phyloP scores from a whole-genome alignment of 2,888 invertebrate species.

The Diaprepes abbreviatus region DNA sequence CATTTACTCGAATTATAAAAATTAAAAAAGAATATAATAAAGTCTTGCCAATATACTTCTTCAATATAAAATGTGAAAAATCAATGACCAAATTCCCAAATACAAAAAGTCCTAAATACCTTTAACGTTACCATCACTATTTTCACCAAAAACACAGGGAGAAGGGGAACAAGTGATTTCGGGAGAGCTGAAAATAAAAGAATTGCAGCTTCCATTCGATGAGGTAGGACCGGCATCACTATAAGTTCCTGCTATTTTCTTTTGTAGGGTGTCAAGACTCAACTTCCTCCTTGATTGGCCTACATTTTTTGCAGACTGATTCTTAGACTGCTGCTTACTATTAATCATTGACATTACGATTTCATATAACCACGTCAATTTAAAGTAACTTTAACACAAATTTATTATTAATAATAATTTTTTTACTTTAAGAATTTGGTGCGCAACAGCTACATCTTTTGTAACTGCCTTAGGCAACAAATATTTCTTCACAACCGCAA shows the following conservation, averaged over 20 bases:
- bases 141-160: constrained; percentile 63
- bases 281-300: constrained; percentile 20
- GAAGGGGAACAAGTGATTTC: constrained; percentile 65
- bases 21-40: too few species aligned
- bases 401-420: background rate
- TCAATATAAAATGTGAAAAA: too few species aligned
- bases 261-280: constrained; percentile 4
- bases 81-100: too few species aligned
- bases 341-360: constrained; percentile 35
- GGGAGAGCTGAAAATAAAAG: constrained; percentile 54
- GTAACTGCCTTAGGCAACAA: constrained; percentile 30
- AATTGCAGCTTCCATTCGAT: background rate
- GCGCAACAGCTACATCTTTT: constrained; percentile 37
- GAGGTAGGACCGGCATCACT: background rate
- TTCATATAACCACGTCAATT: constrained; percentile 13
- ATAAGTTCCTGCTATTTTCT: background rate
- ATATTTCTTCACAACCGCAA: constrained; percentile 18
- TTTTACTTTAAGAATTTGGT: constrained; percentile 10
- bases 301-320: constrained; percentile 14
- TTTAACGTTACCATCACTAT: constrained; percentile 47
- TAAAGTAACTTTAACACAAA: constrained; percentile 16
- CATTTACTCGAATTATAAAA: too few species aligned
- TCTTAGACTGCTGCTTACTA: constrained; percentile 5
- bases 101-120: too few species aligned
- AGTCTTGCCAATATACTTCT: too few species aligned